Evolutionary conservation across 2,113 vertebrate species (phyloP).

Genomic region (Psettodes erumei): DNA sequence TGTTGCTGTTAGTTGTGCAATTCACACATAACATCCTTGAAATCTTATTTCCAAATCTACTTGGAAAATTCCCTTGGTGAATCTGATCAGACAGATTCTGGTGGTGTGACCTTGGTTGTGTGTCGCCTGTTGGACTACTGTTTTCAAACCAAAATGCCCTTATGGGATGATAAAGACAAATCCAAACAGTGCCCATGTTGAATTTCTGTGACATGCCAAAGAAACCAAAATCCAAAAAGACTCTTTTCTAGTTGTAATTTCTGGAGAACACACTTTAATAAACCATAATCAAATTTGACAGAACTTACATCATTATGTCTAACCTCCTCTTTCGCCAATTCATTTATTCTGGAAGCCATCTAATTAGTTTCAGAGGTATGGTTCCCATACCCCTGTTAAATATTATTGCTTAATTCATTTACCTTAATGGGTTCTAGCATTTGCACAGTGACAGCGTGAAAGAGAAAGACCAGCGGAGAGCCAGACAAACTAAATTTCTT

Average conservation of each 20-base stretch:
- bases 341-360: neutral
- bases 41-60: slow-evolving; percentile 8
- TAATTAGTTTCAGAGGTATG: neutral
- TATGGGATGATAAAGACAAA: too few species aligned
- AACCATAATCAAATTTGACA: slow-evolving; percentile 47
- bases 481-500: neutral
- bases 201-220: slow-evolving; percentile 42
- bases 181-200: slow-evolving; percentile 12
- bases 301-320: neutral
- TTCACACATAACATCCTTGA: neutral
- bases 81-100: slow-evolving; percentile 44
- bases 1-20: neutral
- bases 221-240: slow-evolving; percentile 29
- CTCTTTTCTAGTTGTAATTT: slow-evolving; percentile 42
- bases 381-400: too few species aligned
- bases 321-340: neutral
- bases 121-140: too few species aligned
- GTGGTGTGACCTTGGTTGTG: too few species aligned
- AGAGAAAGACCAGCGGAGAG: neutral
- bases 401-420: neutral
- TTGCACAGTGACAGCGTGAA: neutral
- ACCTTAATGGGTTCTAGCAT: neutral
- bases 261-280: neutral
- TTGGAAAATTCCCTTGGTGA: neutral
- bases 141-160: too few species aligned